These are phyloP conservation scores for Zoanthus sociatus DNA, from an alignment of 92 coral and sea anemone species.

Conservation along the genomic window DNA sequence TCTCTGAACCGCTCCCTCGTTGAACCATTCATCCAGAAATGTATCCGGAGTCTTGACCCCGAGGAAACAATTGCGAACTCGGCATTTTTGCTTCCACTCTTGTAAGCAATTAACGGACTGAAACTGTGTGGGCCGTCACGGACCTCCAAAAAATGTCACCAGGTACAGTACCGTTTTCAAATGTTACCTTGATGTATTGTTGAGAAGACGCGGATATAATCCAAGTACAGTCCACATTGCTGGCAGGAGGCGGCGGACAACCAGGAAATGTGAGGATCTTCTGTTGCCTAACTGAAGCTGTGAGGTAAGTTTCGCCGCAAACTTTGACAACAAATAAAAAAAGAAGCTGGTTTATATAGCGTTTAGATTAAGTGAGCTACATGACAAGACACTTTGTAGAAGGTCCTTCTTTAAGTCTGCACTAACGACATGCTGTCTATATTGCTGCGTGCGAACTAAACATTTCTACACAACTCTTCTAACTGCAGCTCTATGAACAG, in stretches of 20 bases:
- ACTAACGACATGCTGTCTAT: neutral
- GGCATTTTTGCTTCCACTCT: neutral
- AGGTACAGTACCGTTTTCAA: neutral
- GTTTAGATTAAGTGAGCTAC: neutral
- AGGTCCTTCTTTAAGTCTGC: neutral
- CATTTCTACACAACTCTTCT: too few relatives aligned
- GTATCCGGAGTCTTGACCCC: slow-evolving; percentile 5
- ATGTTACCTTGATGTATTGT: neutral
- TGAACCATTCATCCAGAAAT: neutral
- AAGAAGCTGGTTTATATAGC: neutral
- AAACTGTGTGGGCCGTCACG: slow-evolving; percentile 8
- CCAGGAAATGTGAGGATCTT: neutral
- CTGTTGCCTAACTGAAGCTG: neutral
- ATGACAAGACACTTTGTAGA: neutral
- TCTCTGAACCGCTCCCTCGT: neutral
- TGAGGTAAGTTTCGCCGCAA: neutral
- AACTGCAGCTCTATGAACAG: too few relatives aligned
- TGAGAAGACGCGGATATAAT: neutral
- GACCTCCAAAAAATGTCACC: neutral
- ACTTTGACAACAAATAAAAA: neutral
- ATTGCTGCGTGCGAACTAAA: neutral
- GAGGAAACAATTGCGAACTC: neutral
- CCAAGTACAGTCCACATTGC: slow-evolving; percentile 7
- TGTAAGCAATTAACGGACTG: neutral
- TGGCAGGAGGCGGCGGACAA: neutral